Evolutionary conservation across 1,140 invertebrate species (phyloP), one percentile per base, ranked within the genome.

Genomic region (Aricia agestis): DNA sequence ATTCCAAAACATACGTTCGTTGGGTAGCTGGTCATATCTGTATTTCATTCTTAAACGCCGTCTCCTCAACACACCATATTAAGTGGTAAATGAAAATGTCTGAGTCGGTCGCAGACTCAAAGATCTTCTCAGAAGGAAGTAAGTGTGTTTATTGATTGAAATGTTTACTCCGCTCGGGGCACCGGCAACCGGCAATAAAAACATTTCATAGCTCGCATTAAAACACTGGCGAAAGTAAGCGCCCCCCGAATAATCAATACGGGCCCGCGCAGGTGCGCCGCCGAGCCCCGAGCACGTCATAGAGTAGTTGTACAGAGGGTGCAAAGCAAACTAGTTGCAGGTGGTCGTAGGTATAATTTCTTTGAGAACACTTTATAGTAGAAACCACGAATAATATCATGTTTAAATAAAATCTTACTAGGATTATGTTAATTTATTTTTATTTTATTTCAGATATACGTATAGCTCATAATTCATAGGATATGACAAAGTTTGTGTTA

Each of bases 141-240:
- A 36, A 52, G 31, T 32, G 61, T 68, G 67, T 58, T 57, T 75
- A 75, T 75, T 70, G 71, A 72, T 75, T 65, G 68, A 31, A 67
- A 74, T 76, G 76, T 82, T 81, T 78, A 81, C 72, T 73, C 66
- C 66, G 70, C 73, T 68, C 72, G 70, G 73, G 70, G 71, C 71
- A 81, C 79, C 70, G 70, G 67, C 78, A 78, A 80, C 81, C 78
- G 78, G 81, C 85, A 89, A 87, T 89, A 86, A 90, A 88, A 90
- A 86, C 86, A 84, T 86, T 87, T 87, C 84, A 87, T 85, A 83
- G 84, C 80, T 74, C 76, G 77, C 83, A 88, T 90, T 90, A 86
- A 87, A 90, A 90, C 86, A 87, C 81, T 88, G 85, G 86, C 84
- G 88, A 90, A 90, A 90, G 88, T 90, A 87, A 87, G 86, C 84